Base-by-base conservation (phyloP, 2,797 vertebrate species). In the Xerus rutilus region DNA sequence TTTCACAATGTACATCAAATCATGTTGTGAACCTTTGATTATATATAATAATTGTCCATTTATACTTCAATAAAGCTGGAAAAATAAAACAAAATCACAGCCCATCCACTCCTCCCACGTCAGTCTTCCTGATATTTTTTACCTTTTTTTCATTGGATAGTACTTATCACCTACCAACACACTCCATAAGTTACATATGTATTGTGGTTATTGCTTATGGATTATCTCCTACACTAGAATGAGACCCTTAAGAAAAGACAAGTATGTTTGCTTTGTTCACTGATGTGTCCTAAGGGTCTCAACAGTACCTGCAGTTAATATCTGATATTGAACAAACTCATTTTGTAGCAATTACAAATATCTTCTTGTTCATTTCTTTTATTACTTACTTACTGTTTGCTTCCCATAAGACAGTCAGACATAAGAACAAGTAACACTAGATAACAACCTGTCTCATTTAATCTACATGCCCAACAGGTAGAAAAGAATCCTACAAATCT, bases 321-420 rank as follows among this genome's bases (percentile, higher is more conserved):
- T 20, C 13, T 7, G 3, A 88, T 45, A 9, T 15, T 67, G 62
- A 82, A 57, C 21, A 92, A 89, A 86, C 17, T 30, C 76, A 81
- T 59, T 93, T 96, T 57, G n/a, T 10, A 84, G 72, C 28, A n/a
- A 62, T 39, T 69, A 84, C 65, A 73, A 82, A 81, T 25, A 87
- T 0, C 1, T 12, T 54, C 82, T 73, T 86, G 47, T 47, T 47
- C 70, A 7, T 35, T 92, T 57, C 82, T 1, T n/a, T 64, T 65
- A 85, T 35, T 67, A 49, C 17, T 65, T 94, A 86, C 70, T 86
- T 82, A 92, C 25, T n/a, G 5, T 47, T n/a, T 54, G 14, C 54
- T 93, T 94, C 39, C 83, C n/a, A 11, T 52, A 9, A 92, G 30
- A 69, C 0, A 76, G 45, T 49, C 74, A 47, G 54, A 74, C 7